phyloP scores from a whole-genome alignment of 2,797 vertebrate species.

The Parotocinclus haroldoi region DNA sequence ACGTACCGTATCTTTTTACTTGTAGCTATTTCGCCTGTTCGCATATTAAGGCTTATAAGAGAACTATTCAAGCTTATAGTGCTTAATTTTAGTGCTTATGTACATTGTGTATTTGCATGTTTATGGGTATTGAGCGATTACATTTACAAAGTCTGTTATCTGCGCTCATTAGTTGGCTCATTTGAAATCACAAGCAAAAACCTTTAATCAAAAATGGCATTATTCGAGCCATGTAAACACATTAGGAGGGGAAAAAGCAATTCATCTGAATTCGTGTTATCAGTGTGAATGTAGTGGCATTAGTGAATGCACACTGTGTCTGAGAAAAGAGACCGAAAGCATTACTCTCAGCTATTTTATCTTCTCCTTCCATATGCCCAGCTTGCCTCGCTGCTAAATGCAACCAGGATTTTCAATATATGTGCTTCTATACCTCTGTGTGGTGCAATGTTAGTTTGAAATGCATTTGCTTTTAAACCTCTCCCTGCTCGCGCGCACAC shows the following conservation, averaged over 20 bases:
- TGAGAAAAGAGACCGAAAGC: not conserved
- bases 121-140: not conserved
- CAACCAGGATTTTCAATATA: not conserved
- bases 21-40: too few relatives aligned
- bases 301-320: too few relatives aligned
- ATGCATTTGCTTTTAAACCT: slow-evolving; percentile 3
- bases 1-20: too few relatives aligned
- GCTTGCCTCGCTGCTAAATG: not conserved
- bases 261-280: not conserved
- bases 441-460: not conserved
- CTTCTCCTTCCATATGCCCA: not conserved
- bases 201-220: slow-evolving; percentile 12
- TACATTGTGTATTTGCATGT: slow-evolving; percentile 19
- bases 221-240: not conserved
- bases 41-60: too few relatives aligned
- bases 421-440: not conserved
- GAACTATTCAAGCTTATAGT: too few relatives aligned
- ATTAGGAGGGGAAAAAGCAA: not conserved
- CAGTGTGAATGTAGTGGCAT: not conserved
- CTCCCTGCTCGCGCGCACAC: not conserved
- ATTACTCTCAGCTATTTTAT: not conserved
- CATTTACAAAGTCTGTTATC: not conserved
- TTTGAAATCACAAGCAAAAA: slow-evolving; percentile 2
- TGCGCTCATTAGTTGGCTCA: slow-evolving; percentile 1
- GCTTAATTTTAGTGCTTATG: too few relatives aligned